Conservation (phyloP, 1,140 invertebrate genomes). For the Anoplophora glabripennis region DNA sequence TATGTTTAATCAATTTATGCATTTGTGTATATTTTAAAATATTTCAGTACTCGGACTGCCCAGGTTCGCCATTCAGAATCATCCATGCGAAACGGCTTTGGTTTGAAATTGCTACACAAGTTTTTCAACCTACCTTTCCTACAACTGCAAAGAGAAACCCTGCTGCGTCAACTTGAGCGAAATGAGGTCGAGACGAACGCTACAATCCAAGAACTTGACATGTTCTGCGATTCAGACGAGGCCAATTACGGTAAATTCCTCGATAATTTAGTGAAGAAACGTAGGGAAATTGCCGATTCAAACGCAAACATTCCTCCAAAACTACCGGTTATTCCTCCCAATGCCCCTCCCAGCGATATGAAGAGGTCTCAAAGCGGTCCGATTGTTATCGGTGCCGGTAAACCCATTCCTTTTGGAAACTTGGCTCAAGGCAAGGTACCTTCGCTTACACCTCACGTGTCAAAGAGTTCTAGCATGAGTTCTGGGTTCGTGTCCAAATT, state of each 20-base stretch:
- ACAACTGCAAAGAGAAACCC: constrained; percentile 82
- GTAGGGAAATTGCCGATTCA: constrained; percentile 68
- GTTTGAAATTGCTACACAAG: constrained; percentile 89
- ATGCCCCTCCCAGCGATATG: constrained; percentile 44
- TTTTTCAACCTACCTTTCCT: constrained; percentile 96
- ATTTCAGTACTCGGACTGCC: constrained; percentile 54
- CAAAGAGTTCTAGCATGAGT: constrained; percentile 42
- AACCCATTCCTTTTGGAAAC: constrained; percentile 40
- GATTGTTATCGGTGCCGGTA: constrained; percentile 47
- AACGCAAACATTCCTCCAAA: constrained; percentile 44
- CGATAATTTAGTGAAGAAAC: constrained; percentile 68
- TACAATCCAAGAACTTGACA: constrained; percentile 80
- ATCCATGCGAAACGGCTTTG: constrained; percentile 97
- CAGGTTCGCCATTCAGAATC: constrained; percentile 86
- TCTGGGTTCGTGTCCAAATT: constrained; percentile 38
- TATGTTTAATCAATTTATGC: no score
- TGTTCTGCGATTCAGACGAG: constrained; percentile 82
- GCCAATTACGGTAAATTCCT: constrained; percentile 86
- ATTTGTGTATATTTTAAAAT: no score
- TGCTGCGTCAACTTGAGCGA: constrained; percentile 83
- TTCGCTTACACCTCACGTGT: constrained; percentile 19
- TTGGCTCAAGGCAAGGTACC: not conserved
- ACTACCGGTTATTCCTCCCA: not conserved
- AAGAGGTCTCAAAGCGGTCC: constrained; percentile 46
- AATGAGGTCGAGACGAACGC: constrained; percentile 82